Percentiles rank a stretch among this genome's conserved stretches.
Evolutionary conservation across 2,888 invertebrate species (phyloP).

Genomic region (Cephalotes varians): DNA sequence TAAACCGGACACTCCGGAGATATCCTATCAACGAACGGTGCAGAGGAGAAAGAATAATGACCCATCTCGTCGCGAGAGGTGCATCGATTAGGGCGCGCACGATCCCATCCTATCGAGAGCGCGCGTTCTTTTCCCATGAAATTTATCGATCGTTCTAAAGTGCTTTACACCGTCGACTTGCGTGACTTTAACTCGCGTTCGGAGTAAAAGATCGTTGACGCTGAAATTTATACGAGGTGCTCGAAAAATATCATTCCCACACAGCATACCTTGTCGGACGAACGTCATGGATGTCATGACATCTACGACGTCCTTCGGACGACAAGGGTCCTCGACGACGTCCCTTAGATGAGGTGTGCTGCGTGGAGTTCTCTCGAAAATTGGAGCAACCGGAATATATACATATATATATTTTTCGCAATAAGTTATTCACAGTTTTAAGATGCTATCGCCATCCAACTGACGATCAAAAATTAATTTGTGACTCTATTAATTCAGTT

Average conservation of each 20-base stretch:
- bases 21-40: slow-evolving; percentile 61
- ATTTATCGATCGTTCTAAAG: slow-evolving; percentile 8
- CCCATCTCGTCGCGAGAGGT: slow-evolving; percentile 59
- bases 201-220: slow-evolving; percentile 11
- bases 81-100: slow-evolving; percentile 34
- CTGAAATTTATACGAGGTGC: neutral
- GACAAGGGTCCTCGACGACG: too few relatives aligned
- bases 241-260: neutral
- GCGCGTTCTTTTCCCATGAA: neutral
- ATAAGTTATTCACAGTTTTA: too few relatives aligned
- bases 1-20: slow-evolving; percentile 62
- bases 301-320: too few relatives aligned
- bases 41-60: slow-evolving; percentile 68
- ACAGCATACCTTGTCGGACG: too few relatives aligned
- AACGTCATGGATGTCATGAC: too few relatives aligned
- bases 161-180: neutral
- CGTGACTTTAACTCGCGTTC: neutral
- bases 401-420: too few relatives aligned
- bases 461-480: too few relatives aligned
- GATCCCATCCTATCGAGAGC: slow-evolving; percentile 20
- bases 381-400: neutral
- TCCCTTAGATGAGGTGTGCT: too few relatives aligned
- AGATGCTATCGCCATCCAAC: too few relatives aligned
- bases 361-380: neutral
- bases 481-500: too few relatives aligned